Conservation (phyloP, 2,797 vertebrate species). For the Pangasius larnaudii region DNA sequence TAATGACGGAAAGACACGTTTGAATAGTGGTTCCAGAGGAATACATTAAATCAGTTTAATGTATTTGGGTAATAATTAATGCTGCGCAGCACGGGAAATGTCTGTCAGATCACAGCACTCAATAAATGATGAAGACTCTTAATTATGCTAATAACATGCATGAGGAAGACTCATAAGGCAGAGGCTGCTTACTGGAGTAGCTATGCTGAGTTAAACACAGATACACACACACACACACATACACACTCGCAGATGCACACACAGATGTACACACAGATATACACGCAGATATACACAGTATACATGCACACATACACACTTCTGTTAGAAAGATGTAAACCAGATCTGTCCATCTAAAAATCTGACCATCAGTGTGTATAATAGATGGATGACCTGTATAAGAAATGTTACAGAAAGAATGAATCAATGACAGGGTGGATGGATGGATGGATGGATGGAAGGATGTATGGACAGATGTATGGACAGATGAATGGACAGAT, state of each 20-base stretch:
- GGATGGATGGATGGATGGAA: neutral
- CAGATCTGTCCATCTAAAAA: no score
- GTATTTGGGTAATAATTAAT: constrained; percentile 68
- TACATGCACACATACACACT: neutral
- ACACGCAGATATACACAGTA: neutral
- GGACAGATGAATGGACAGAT: neutral
- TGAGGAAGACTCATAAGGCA: constrained; percentile 52
- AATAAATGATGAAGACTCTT: constrained; percentile 72
- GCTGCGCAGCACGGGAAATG: constrained; percentile 53
- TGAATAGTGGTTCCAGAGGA: constrained; percentile 64
- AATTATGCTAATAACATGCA: constrained; percentile 69
- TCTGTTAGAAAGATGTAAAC: neutral
- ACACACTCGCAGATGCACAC: neutral
- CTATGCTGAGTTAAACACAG: neutral
- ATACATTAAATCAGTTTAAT: constrained; percentile 60
- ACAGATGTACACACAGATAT: neutral
- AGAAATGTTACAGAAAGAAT: neutral
- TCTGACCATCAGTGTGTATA: neutral
- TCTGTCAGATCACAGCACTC: constrained; percentile 61
- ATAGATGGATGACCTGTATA: neutral
- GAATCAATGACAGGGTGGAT: neutral
- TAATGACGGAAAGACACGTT: constrained; percentile 49
- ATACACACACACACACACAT: neutral
- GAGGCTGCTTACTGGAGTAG: constrained; percentile 44
- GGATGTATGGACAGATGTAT: neutral